Conservation (phyloP, 1,140 invertebrate species). For the Diabrotica virgifera region DNA sequence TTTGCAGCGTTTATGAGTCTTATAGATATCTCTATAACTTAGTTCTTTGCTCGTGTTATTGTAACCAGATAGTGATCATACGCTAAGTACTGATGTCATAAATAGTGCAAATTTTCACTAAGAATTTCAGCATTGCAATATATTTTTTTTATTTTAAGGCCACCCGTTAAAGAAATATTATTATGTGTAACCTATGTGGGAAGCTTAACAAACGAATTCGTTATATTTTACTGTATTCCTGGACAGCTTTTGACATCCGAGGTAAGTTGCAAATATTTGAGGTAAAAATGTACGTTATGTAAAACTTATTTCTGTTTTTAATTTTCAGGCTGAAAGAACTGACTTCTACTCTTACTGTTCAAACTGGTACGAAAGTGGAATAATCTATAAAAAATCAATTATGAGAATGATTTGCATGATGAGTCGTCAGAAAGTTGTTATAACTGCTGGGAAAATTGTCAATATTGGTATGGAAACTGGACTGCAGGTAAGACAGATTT, state of each 20-base stretch:
- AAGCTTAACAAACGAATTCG: slow-evolving; percentile 1
- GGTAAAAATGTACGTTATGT: too few species aligned
- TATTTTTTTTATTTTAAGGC: not conserved
- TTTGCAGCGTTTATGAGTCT: too few species aligned
- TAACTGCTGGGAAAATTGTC: slow-evolving; percentile 6
- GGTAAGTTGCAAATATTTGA: too few species aligned
- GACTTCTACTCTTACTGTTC: not conserved
- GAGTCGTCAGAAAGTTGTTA: not conserved
- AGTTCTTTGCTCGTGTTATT: too few species aligned
- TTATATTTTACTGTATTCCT: slow-evolving; percentile 6
- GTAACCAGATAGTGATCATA: too few species aligned
- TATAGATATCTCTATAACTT: too few species aligned
- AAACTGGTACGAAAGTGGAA: not conserved
- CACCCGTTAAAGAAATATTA: not conserved
- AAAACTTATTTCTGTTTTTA: not conserved
- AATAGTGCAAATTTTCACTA: too few species aligned
- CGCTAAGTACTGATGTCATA: too few species aligned
- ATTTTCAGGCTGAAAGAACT: slow-evolving; percentile 5
- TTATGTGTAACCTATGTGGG: not conserved
- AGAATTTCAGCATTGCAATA: too few species aligned
- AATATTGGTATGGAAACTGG: slow-evolving; percentile 4
- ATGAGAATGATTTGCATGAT: slow-evolving; percentile 3
- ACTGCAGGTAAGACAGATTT: not conserved
- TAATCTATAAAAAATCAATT: not conserved
- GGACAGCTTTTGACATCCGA: slow-evolving; percentile 7